Conservation (phyloP, 2,113 vertebrate genomes). For the Crotalus viridis region DNA sequence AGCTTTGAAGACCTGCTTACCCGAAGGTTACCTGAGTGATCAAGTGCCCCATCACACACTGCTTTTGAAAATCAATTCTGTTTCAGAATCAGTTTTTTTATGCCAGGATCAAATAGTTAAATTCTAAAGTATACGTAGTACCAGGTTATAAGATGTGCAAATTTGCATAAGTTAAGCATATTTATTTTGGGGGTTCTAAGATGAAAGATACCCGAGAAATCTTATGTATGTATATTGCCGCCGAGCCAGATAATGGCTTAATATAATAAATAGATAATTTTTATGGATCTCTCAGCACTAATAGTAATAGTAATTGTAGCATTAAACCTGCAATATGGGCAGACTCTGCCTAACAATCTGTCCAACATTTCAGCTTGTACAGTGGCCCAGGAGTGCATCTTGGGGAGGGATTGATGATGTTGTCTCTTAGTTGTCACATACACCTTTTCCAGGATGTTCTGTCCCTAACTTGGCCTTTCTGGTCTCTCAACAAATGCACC, state of each 20-base stretch:
- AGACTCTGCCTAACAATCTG: not conserved
- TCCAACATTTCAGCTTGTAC: constrained; percentile 25
- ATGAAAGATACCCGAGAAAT: not conserved
- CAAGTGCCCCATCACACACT: not conserved
- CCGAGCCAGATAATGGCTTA: too few relatives aligned
- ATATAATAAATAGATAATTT: too few relatives aligned
- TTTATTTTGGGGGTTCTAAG: not conserved
- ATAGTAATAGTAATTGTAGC: too few relatives aligned
- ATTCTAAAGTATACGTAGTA: not conserved
- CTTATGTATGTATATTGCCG: too few relatives aligned
- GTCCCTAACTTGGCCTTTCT: not conserved
- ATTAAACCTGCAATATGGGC: not conserved
- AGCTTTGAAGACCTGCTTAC: not conserved
- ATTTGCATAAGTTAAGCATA: not conserved
- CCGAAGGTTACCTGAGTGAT: not conserved
- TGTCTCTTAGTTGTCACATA: not conserved
- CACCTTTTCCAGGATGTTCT: not conserved
- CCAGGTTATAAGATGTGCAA: not conserved
- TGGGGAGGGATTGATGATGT: not conserved
- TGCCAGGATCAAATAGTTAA: not conserved
- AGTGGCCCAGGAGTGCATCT: constrained; percentile 1
- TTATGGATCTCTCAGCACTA: too few relatives aligned
- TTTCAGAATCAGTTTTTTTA: not conserved
- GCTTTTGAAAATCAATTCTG: not conserved
- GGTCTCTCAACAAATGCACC: not conserved